Conservation (phyloP, 1,140 invertebrate genomes). For the Tetragnatha versicolor region DNA sequence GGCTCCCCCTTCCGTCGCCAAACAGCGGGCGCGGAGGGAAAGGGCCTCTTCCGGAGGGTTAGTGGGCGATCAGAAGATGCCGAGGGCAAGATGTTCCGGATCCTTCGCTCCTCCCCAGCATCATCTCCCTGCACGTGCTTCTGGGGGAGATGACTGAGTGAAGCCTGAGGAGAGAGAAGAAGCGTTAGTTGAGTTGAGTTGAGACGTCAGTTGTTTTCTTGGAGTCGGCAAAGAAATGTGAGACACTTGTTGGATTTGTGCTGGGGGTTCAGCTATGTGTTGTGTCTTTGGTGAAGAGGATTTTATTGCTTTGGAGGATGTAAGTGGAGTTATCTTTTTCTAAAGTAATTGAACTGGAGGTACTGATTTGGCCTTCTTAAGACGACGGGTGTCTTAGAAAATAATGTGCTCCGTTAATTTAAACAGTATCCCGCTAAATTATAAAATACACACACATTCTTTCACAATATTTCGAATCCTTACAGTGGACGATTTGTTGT, state of each 20-base stretch:
- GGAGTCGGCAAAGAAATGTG: neutral
- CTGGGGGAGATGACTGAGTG: neutral
- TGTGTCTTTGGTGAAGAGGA: too few relatives aligned
- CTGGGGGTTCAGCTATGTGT: neutral
- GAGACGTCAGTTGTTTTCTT: neutral
- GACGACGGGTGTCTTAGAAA: too few relatives aligned
- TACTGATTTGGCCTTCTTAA: too few relatives aligned
- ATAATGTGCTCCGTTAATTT: too few relatives aligned
- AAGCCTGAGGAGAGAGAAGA: neutral
- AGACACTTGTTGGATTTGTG: neutral
- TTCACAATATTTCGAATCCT: too few relatives aligned
- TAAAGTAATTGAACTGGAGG: too few relatives aligned
- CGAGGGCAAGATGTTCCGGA: constrained; percentile 7
- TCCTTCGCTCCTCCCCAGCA: neutral
- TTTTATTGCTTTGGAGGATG: too few relatives aligned
- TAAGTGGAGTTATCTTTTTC: too few relatives aligned
- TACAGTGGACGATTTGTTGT: too few relatives aligned
- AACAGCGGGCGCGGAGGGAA: neutral
- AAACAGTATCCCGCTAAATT: too few relatives aligned
- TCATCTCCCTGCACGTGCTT: constrained; percentile 16
- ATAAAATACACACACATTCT: too few relatives aligned
- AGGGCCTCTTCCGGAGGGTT: neutral
- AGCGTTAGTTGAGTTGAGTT: neutral
- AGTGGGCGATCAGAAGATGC: constrained; percentile 14
- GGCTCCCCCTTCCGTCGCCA: neutral